Evolutionary conservation across 2,113 vertebrate genomes (phyloP).

Genomic region (Clinocottus analis): DNA sequence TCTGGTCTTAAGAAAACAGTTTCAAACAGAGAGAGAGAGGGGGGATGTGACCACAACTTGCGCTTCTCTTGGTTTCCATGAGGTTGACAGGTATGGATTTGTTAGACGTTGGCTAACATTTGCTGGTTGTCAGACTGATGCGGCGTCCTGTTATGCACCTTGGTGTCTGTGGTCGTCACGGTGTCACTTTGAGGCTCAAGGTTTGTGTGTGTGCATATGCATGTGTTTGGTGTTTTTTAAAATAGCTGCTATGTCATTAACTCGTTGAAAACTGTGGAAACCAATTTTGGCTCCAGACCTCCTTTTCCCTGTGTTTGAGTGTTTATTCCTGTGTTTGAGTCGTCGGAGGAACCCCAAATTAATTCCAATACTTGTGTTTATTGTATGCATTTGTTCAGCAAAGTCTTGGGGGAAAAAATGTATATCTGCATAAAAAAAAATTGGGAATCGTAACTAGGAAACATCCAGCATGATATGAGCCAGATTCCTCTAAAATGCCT

Average conservation of each 20-base stretch:
- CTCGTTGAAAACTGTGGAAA: no score
- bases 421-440: no score
- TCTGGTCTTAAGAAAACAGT: background rate
- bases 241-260: background rate
- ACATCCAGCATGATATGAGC: no score
- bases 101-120: slow-evolving; percentile 4
- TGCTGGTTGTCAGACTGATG: slow-evolving; percentile 11
- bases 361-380: no score
- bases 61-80: background rate
- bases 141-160: background rate
- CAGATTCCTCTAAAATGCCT: no score
- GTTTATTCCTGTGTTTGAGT: no score
- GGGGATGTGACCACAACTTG: background rate
- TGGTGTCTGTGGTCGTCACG: background rate
- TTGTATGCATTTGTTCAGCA: no score
- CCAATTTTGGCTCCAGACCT: no score
- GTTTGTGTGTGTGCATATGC: background rate
- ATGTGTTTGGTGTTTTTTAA: background rate
- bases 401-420: no score
- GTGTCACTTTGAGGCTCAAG: background rate
- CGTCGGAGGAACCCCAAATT: no score
- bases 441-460: no score
- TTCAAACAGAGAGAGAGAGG: background rate
- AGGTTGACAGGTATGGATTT: slow-evolving; percentile 14
- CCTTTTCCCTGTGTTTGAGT: no score